Evolutionary conservation across 1,140 invertebrate species (phyloP), one percentile per base, ranked within the genome.

Genomic region (Sycophaga agraensis): DNA sequence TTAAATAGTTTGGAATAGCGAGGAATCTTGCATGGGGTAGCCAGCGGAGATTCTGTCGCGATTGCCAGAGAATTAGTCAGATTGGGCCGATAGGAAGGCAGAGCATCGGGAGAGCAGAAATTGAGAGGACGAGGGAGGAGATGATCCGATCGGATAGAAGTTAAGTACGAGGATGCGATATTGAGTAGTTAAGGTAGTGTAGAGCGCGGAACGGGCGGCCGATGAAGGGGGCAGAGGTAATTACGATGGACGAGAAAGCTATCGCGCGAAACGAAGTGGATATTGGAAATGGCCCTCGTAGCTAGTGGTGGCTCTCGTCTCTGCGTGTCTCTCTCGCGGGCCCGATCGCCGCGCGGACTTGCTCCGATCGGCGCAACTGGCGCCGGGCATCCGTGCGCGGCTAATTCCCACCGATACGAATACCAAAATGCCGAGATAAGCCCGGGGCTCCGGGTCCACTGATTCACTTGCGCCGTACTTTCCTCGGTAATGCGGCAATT

Each of bases 121-220:
- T 54, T 26, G 51, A 43, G 53, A 55, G 24, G 43, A 55, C 43
- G 31, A 43, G 24, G 24, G 43, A n/a, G n/a, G n/a, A 43, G 53
- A 55, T 55, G 39, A 55, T 55, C 53, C 22, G 39, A 55, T 55
- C 16, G 53, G 53, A 55, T 55, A 55, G 53, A 55, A 42, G 53
- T 55, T 55, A 43, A 55, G 53, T 55, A 28, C 24, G 24, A n/a
- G 11, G 11, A 5, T 17, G 35, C 50, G 19, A 5, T 39, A 24
- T 26, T n/a, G 28, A 39, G 35, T 2, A 21, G 4, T 9, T n/a
- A 6, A 14, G 9, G 4, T 14, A 39, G 3, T 3, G 28, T 21
- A 53, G 1, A 50, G 4, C 7, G 28, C 17, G 17, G n/a, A 12
- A 3, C 12, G 14, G 24, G n/a, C 12, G 26, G 50, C 35, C 50